Evolutionary conservation across 2,888 invertebrate genomes (phyloP).

Genomic region (Charanyca ferruginea): DNA sequence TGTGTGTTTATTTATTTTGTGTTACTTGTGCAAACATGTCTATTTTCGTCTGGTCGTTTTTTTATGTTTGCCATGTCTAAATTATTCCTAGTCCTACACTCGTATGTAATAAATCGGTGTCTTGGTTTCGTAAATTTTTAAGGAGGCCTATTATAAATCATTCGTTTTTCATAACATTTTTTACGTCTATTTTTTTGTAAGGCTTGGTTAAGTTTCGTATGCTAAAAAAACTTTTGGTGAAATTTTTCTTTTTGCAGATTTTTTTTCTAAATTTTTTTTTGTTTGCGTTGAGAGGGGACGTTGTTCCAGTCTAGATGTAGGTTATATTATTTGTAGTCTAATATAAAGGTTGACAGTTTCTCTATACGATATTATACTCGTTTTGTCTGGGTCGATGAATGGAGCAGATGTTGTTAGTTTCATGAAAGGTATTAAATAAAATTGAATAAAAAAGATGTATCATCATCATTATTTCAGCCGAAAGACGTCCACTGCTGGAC

Average conservation of each 20-base stretch:
- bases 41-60: background rate
- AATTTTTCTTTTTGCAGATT: slow-evolving; percentile 29
- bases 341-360: background rate
- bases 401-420: background rate
- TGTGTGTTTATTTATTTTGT: too few species aligned
- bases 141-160: slow-evolving; percentile 70
- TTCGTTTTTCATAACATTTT: slow-evolving; percentile 73
- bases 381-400: background rate
- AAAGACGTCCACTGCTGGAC: too few species aligned
- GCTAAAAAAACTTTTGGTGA: slow-evolving; percentile 50
- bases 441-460: background rate
- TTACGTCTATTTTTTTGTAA: slow-evolving; percentile 64
- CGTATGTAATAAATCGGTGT: slow-evolving; percentile 71
- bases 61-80: slow-evolving; percentile 33
- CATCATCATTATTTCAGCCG: too few species aligned
- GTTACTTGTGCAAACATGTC: too few species aligned
- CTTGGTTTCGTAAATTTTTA: slow-evolving; percentile 72
- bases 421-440: background rate
- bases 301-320: slow-evolving; percentile 44
- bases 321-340: slow-evolving; percentile 33
- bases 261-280: slow-evolving; percentile 43
- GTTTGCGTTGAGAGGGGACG: slow-evolving; percentile 36
- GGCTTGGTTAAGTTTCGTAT: slow-evolving; percentile 66
- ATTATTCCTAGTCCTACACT: slow-evolving; percentile 23
- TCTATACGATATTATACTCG: background rate